Conservation (phyloP, 1,140 invertebrate genomes). For the Lethrus apterus region DNA sequence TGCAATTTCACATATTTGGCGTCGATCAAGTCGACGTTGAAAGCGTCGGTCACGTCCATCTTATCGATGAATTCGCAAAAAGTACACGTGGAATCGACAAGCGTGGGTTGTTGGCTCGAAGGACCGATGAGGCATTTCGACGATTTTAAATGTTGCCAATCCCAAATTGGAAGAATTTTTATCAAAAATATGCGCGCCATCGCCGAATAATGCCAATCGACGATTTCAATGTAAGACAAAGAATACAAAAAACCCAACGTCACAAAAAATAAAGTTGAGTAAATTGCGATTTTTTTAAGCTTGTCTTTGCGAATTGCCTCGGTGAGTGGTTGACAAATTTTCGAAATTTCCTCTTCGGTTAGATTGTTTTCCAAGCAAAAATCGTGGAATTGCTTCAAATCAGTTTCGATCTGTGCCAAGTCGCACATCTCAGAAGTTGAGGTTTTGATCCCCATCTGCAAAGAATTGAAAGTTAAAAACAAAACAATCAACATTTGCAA, state of each 20-base stretch:
- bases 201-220: conserved; percentile 51
- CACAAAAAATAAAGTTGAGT: conserved; percentile 4
- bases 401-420: conserved; percentile 40
- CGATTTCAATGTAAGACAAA: conserved; percentile 42
- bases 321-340: conserved; percentile 57
- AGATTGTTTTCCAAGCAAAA: conserved; percentile 62
- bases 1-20: conserved; percentile 27
- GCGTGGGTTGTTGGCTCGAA: background rate
- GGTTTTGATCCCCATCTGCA: conserved; percentile 5
- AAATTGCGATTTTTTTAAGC: background rate
- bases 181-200: conserved; percentile 56
- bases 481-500: too few species aligned
- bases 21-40: conserved; percentile 20
- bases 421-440: conserved; percentile 8
- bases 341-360: conserved; percentile 57
- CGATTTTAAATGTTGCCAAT: conserved; percentile 73
- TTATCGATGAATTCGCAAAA: conserved; percentile 30
- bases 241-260: conserved; percentile 39
- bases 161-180: conserved; percentile 65
- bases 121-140: conserved; percentile 54
- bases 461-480: background rate
- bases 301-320: conserved; percentile 15
- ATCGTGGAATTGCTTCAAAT: conserved; percentile 52
- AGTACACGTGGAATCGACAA: conserved; percentile 25
- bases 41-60: conserved; percentile 20